Evolutionary conservation across 2,797 vertebrate genomes (phyloP), one percentile per base, ranked within the genome.

Genomic region (Enteromius viviparus): DNA sequence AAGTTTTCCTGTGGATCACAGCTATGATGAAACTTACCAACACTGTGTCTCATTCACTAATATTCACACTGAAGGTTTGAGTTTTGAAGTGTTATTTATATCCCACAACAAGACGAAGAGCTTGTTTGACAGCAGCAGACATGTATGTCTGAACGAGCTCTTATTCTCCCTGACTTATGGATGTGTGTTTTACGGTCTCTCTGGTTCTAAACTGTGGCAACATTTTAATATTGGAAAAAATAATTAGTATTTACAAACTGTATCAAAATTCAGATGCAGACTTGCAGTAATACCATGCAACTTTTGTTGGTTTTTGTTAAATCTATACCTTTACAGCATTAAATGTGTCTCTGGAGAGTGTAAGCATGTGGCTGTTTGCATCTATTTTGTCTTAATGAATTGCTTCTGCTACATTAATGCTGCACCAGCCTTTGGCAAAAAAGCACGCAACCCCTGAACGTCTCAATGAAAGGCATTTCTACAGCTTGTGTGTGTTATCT

Each of bases 121-220:
- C 42, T 45, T 12, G 42, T 11, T 45, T 45, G 9, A 45, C 42
- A 45, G 42, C 42, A 45, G 42, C 42, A 45, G 42, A 12, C 10
- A 11, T 12, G 42, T 45, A 45, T 10, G 11, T 45, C 42, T 45
- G 42, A 45, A 45, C 2, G 11, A 42, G 58, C 72, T 55, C 42
- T 85, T 71, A 72, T 37, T 40, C 26, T 34, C 12, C 66, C 68
- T 81, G 78, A 76, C 74, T 71, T 26, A 32, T 76, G 26, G 26
- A 76, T 84, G 71, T 19, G 32, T 45, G 32, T 87, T 81, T 77
- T 60, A 78, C 72, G 47, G 55, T 40, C 74, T 76, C 49, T 23
- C 14, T 23, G 40, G 29, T 72, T 34, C 68, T 70, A 2, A n/a
- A 47, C 29, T 62, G 10, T 81, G 17, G 29, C 6, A 53, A 51